Evolutionary conservation across 64 coral and sea anemone species (phyloP).

Genomic region (Exaiptasia diaphana): DNA sequence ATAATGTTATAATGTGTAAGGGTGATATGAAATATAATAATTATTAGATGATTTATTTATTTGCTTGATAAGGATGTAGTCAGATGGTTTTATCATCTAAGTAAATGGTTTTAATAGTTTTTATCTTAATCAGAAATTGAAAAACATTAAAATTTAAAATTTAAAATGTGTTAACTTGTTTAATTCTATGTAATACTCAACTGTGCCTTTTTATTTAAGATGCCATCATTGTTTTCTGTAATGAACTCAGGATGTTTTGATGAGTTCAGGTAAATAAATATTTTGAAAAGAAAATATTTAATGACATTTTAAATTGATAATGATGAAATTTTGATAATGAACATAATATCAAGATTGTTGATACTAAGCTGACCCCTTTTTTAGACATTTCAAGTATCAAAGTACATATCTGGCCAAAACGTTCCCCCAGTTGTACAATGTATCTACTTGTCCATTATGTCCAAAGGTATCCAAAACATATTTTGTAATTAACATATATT

Average conservation of each 20-base stretch:
- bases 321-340: background rate
- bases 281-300: background rate
- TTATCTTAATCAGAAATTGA: no score
- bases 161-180: no score
- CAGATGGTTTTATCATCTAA: no score
- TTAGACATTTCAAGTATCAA: constrained; percentile 50
- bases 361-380: background rate
- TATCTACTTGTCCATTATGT: background rate
- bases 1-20: no score
- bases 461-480: background rate
- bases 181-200: no score
- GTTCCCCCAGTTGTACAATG: constrained; percentile 6
- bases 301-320: background rate
- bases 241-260: constrained; percentile 50
- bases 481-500: background rate
- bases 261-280: constrained; percentile 38
- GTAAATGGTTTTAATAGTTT: no score
- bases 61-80: no score
- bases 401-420: constrained; percentile 23
- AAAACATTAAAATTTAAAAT: no score
- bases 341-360: background rate
- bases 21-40: no score
- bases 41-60: no score
- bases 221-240: no score
- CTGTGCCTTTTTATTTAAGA: no score